Evolutionary conservation across 2,797 vertebrate species (phyloP).

Genomic region (Apodemus agrarius): DNA sequence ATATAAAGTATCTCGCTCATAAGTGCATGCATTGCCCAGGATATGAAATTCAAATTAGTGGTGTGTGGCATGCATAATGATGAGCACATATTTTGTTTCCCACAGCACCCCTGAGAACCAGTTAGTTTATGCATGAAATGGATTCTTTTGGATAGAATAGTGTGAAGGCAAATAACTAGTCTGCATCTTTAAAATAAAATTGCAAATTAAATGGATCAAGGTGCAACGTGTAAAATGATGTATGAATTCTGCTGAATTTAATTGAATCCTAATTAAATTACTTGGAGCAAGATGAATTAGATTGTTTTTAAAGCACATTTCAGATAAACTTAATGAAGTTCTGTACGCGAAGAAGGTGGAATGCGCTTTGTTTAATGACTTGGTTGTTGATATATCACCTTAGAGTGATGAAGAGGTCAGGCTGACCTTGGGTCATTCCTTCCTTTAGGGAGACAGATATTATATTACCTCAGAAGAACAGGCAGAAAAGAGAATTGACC

Average conservation of each 20-base stretch:
- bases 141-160: slow-evolving; percentile 36
- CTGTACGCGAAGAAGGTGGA: slow-evolving; percentile 26
- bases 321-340: slow-evolving; percentile 51
- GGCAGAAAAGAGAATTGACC: background rate
- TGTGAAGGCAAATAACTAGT: slow-evolving; percentile 52
- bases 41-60: slow-evolving; percentile 20
- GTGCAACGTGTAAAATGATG: slow-evolving; percentile 61
- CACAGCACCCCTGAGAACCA: background rate
- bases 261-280: slow-evolving; percentile 73
- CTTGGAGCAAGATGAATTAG: slow-evolving; percentile 72
- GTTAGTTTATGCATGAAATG: slow-evolving; percentile 47
- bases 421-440: background rate
- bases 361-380: slow-evolving; percentile 36
- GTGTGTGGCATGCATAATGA: background rate
- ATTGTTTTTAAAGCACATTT: slow-evolving; percentile 70
- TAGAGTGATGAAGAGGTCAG: background rate
- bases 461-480: slow-evolving; percentile 31
- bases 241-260: slow-evolving; percentile 71
- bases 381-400: background rate
- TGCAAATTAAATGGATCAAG: slow-evolving; percentile 68
- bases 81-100: background rate
- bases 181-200: slow-evolving; percentile 51
- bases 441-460: background rate
- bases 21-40: rapidly evolving
- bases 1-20: slow-evolving; percentile 1